Percentiles rank a stretch among this genome's conserved stretches.
Conservation (phyloP, 2,797 vertebrate species). For the Garrulus glandarius region DNA sequence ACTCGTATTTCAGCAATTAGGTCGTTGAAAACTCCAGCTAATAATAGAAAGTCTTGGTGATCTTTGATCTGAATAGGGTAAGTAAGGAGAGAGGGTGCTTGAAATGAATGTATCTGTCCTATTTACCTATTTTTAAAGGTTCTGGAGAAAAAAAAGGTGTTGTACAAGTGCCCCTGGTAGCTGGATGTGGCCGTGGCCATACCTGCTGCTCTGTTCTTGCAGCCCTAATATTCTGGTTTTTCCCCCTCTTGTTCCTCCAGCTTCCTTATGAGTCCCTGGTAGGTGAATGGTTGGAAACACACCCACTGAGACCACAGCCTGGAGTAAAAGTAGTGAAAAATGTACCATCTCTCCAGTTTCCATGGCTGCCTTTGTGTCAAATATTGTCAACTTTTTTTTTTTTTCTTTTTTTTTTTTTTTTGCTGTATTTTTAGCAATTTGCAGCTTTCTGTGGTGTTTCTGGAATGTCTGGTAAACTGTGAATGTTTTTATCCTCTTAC, state of each 20-base stretch:
- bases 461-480: slow-evolving; percentile 41
- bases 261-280: not conserved
- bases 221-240: not conserved
- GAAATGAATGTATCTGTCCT: not conserved
- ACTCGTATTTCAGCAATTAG: not conserved
- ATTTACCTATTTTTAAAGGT: not conserved
- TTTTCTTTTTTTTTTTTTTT: not conserved
- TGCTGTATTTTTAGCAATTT: not conserved
- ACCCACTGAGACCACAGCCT: not conserved
- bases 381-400: not conserved
- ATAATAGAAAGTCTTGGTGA: not conserved
- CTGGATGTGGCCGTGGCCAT: not conserved
- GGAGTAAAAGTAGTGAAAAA: not conserved
- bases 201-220: not conserved
- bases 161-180: not conserved
- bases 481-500: slow-evolving; percentile 65
- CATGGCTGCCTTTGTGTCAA: not conserved
- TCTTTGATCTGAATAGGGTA: not conserved
- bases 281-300: not conserved
- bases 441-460: slow-evolving; percentile 20
- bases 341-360: not conserved
- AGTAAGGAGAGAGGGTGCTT: not conserved
- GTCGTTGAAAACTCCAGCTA: not conserved
- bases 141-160: not conserved
- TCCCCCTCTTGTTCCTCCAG: accelerated